Conservation (phyloP, 2,113 vertebrate species). For the Oplegnathus fasciatus region DNA sequence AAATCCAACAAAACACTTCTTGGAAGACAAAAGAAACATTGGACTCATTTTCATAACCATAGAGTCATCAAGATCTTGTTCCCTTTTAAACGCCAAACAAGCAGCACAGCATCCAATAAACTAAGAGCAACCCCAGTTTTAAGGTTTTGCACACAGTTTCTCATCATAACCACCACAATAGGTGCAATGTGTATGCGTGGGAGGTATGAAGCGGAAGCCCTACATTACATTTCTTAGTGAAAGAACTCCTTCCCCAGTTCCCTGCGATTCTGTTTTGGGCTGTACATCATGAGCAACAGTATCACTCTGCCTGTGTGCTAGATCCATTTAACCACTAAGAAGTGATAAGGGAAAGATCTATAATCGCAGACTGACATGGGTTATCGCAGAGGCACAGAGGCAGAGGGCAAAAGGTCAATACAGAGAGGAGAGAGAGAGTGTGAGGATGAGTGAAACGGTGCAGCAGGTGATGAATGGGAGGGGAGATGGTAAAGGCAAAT, state of each 20-base stretch:
- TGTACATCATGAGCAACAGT: not conserved
- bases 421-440: not conserved
- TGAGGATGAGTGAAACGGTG: not conserved
- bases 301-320: not conserved
- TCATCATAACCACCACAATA: not conserved
- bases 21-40: no score
- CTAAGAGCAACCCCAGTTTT: no score
- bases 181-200: not conserved
- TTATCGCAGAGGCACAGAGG: conserved; percentile 22
- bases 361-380: conserved; percentile 10
- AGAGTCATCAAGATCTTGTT: not conserved
- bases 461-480: not conserved
- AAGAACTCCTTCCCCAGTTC: not conserved
- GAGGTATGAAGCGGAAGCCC: no score
- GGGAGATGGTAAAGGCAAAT: not conserved
- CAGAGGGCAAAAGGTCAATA: conserved; percentile 2
- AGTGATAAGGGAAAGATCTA: conserved; percentile 27
- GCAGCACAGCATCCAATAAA: not conserved
- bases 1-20: not conserved
- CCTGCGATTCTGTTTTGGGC: not conserved
- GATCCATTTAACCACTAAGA: conserved; percentile 16
- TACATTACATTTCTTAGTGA: no score
- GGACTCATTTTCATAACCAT: not conserved
- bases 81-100: not conserved
- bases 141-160: not conserved